Evolutionary conservation across 2,113 vertebrate species (phyloP).

Genomic region (Macrotus californicus): DNA sequence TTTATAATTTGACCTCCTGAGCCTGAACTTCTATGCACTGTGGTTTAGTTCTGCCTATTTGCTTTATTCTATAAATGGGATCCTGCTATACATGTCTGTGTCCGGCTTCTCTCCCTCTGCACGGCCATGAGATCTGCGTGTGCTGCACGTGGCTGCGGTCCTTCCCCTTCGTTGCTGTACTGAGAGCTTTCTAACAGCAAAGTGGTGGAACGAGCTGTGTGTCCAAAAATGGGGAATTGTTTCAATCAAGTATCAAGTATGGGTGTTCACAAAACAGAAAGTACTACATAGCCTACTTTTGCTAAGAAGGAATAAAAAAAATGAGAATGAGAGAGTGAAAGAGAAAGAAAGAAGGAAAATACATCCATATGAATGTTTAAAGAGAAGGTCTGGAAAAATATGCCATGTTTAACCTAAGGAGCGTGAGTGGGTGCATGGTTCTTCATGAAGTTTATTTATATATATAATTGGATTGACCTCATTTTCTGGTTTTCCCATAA

Average conservation of each 20-base stretch:
- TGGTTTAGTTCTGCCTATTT: not conserved
- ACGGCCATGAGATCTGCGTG: not conserved
- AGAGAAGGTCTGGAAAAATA: not conserved
- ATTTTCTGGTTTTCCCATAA: not conserved
- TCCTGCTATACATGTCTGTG: not conserved
- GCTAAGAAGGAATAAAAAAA: not conserved
- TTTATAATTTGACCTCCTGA: not conserved
- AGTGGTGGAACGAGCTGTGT: not conserved
- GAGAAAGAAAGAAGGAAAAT: not conserved
- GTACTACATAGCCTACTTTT: not conserved
- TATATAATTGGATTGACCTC: not conserved
- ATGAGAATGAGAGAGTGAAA: not conserved
- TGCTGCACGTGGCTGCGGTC: accelerated
- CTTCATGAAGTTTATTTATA: not conserved
- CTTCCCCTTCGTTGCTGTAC: not conserved
- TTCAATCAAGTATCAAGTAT: not conserved
- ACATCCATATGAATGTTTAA: not conserved
- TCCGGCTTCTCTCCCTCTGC: not conserved
- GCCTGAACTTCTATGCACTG: not conserved
- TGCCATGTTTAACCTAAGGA: not conserved
- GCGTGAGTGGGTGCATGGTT: no score
- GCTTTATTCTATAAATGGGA: not conserved
- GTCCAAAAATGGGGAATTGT: not conserved
- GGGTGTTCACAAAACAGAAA: slow-evolving; percentile 14
- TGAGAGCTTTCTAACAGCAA: not conserved